These are phyloP conservation scores for Callocephalon fimbriatum DNA, from an alignment of 2,113 vertebrate genomes.

Conservation along the genomic window DNA sequence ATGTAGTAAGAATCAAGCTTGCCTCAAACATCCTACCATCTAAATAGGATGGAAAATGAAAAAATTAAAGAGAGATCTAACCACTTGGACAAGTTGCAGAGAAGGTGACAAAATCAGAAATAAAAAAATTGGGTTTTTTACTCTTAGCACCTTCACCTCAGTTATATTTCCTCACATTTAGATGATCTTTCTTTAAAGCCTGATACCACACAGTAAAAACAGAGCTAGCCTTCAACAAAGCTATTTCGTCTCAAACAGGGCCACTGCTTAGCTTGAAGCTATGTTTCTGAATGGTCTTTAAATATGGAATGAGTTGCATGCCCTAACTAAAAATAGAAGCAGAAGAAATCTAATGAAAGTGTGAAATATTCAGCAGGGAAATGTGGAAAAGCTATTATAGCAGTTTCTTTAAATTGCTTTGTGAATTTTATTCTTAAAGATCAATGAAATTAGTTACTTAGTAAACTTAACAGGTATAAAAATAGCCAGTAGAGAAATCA, in stretches of 20 bases:
- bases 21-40: neutral
- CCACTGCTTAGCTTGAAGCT: neutral
- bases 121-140: neutral
- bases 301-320: conserved; percentile 48
- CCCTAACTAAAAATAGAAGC: conserved; percentile 24
- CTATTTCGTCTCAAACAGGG: neutral
- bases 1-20: neutral
- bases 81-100: neutral
- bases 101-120: neutral
- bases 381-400: conserved; percentile 54
- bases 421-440: conserved; percentile 53
- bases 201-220: neutral
- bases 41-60: neutral
- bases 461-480: conserved; percentile 21
- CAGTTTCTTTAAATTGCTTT: conserved; percentile 61
- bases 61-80: neutral
- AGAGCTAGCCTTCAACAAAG: neutral
- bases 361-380: conserved; percentile 53
- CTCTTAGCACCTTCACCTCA: neutral
- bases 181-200: neutral
- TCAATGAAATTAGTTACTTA: conserved; percentile 47
- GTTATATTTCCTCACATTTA: neutral
- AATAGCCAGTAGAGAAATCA: conserved; percentile 34
- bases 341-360: neutral
- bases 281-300: neutral